Evolutionary conservation across 2,888 invertebrate species (phyloP).

Genomic region (Drosophila neutralis): DNA sequence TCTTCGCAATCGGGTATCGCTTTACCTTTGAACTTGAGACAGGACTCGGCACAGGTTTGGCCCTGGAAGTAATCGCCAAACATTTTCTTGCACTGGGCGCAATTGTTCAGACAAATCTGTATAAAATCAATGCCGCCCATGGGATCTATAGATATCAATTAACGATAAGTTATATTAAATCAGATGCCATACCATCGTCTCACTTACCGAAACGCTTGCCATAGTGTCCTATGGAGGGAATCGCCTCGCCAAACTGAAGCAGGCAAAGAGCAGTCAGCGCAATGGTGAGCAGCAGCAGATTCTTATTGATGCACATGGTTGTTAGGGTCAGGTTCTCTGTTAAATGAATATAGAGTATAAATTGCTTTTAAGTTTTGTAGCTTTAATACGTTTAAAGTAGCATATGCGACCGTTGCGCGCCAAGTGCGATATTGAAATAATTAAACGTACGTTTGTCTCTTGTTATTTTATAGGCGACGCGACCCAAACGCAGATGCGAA

Average conservation of each 20-base stretch:
- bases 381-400: not conserved
- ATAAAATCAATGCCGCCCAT: conserved; percentile 86
- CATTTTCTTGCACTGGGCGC: conserved; percentile 95
- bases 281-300: conserved; percentile 56
- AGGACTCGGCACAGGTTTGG: conserved; percentile 93
- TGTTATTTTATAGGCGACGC: conserved; percentile 76
- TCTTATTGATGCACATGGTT: conserved; percentile 64
- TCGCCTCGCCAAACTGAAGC: conserved; percentile 62
- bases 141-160: conserved; percentile 53
- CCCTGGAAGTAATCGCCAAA: conserved; percentile 94
- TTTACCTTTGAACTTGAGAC: conserved; percentile 93
- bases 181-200: rapidly evolving
- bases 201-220: conserved; percentile 83
- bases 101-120: conserved; percentile 93
- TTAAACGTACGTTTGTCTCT: conserved; percentile 66
- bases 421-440: conserved; percentile 67
- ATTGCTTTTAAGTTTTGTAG: not conserved
- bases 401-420: conserved; percentile 56
- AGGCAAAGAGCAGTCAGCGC: conserved; percentile 60
- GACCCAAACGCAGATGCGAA: conserved; percentile 72
- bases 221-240: conserved; percentile 82
- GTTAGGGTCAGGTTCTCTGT: conserved; percentile 13
- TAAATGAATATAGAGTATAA: conserved; percentile 15
- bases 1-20: conserved; percentile 94
- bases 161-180: not conserved